A percentile compares a stretch with the other conserved stretches of the same genome.
phyloP scores from a whole-genome alignment of 2,113 vertebrate genomes.

The Perccottus glenii region DNA sequence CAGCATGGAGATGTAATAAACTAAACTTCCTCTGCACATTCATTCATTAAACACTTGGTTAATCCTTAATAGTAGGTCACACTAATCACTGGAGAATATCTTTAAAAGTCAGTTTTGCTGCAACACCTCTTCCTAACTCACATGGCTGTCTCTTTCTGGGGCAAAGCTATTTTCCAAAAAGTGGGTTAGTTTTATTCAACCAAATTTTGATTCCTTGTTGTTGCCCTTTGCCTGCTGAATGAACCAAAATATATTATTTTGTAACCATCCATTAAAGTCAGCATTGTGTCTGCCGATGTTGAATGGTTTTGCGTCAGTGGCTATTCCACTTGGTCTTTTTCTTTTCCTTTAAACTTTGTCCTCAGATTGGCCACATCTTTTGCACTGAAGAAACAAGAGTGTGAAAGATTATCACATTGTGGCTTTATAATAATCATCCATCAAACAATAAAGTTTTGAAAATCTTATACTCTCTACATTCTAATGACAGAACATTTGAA shows the following conservation, averaged over 20 bases:
- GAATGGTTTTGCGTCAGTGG: slow-evolving; percentile 46
- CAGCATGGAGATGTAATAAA: too few species aligned
- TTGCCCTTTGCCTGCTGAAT: slow-evolving; percentile 6
- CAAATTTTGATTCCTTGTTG: slow-evolving; percentile 9
- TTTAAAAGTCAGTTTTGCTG: not conserved
- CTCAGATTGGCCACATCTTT: slow-evolving; percentile 88
- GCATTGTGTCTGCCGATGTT: slow-evolving; percentile 10
- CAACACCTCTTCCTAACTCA: slow-evolving; percentile 14
- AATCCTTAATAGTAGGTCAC: not conserved
- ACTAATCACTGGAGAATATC: not conserved
- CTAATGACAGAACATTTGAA: too few species aligned
- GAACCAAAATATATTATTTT: slow-evolving; percentile 6
- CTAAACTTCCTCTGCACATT: too few species aligned
- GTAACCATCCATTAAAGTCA: slow-evolving; percentile 1
- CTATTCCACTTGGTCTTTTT: slow-evolving; percentile 80
- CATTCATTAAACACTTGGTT: too few species aligned
- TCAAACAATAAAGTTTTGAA: not conserved
- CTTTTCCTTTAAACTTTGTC: slow-evolving; percentile 71
- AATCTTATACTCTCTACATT: too few species aligned
- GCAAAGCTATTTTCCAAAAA: slow-evolving; percentile 7
- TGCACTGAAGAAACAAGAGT: slow-evolving; percentile 74
- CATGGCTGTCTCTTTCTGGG: not conserved
- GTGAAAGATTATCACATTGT: not conserved
- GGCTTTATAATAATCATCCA: not conserved
- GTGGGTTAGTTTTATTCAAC: not conserved